Base-by-base conservation (phyloP, 2,888 invertebrate species). In the Drosophila testacea region DNA sequence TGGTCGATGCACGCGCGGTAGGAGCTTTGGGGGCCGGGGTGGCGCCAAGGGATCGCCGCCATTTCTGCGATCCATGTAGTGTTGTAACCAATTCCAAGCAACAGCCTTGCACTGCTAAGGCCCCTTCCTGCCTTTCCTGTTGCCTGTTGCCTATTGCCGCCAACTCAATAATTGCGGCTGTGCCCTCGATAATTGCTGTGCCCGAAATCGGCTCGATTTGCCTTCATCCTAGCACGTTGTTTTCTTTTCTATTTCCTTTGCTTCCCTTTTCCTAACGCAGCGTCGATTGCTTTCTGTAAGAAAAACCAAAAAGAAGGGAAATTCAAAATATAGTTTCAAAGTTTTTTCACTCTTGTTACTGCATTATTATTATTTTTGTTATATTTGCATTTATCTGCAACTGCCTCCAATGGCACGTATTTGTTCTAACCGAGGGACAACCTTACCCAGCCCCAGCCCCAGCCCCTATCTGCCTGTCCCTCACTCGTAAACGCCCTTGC, bases 1-100 rank as follows among this genome's bases (percentile, higher is more conserved):
- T 83, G 92, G 92, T 91, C 94, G 93, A 94, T 94, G 94, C 92
- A 94, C 94, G 93, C 95, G 95, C 94, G 95, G 95, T 94, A 95
- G 94, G 93, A 94, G 94, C 94, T 95, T 95, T 93, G 95, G 95
- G 94, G 95, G 95, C 94, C 95, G 94, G 93, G 95, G 95, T 94
- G 95, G 95, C 95, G 95, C 94, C 94, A 94, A 94, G 94, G 94
- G 95, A 92, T 93, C 92, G 95, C 95, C 95, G 95, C 95, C 95
- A 95, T 95, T 93, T 90, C 92, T 95, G 94, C 95, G 95, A 94
- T 95, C 95, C 96, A 95, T 95, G 93, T 91, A 92, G 91, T 89
- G 90, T 90, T 74, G 73, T 81, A 80, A 79, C 90, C 83, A 80
- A 88, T 71, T 50, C 64, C 46, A 70, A 70, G 57, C 77, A 71